A percentile compares a stretch with the other conserved stretches of the same genome.
Evolutionary conservation across 2,797 vertebrate genomes (phyloP).

Genomic region (Smutsia temminckii): DNA sequence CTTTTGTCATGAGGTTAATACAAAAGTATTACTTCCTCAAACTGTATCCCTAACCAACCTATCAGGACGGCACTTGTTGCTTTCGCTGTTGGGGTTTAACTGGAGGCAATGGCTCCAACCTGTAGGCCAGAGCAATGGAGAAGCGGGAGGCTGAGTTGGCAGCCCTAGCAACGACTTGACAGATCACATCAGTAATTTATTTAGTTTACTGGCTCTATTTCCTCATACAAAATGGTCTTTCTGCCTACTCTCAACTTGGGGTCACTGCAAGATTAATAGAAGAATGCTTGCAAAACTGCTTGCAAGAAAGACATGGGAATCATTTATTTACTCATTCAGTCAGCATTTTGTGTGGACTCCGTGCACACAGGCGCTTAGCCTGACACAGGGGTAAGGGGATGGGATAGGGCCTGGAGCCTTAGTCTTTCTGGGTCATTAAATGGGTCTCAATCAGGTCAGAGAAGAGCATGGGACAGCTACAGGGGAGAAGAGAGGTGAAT

Average conservation of each 20-base stretch:
- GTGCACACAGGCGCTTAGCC: too few species aligned
- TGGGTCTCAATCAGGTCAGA: not conserved
- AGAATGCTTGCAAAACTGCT: not conserved
- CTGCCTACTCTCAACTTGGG: not conserved
- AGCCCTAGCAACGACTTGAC: not conserved
- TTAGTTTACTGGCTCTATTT: not conserved
- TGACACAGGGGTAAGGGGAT: not conserved
- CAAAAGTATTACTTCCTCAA: conserved; percentile 25
- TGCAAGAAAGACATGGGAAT: not conserved
- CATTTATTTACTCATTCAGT: not conserved
- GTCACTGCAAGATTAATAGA: not conserved
- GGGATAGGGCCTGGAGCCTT: not conserved
- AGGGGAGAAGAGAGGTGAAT: not conserved
- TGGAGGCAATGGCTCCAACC: not conserved
- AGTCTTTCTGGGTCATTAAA: not conserved
- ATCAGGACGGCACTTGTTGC: conserved; percentile 9
- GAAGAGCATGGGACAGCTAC: not conserved
- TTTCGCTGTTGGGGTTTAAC: conserved; percentile 13
- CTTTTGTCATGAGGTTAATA: not conserved
- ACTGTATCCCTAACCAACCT: not conserved
- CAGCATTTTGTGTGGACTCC: not conserved
- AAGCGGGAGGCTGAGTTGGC: not conserved
- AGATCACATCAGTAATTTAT: not conserved
- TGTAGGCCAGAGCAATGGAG: not conserved
- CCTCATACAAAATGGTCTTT: not conserved